These are phyloP conservation scores for Muscidifurax raptorellus DNA, from an alignment of 1,140 invertebrate species.

Conservation along the genomic window DNA sequence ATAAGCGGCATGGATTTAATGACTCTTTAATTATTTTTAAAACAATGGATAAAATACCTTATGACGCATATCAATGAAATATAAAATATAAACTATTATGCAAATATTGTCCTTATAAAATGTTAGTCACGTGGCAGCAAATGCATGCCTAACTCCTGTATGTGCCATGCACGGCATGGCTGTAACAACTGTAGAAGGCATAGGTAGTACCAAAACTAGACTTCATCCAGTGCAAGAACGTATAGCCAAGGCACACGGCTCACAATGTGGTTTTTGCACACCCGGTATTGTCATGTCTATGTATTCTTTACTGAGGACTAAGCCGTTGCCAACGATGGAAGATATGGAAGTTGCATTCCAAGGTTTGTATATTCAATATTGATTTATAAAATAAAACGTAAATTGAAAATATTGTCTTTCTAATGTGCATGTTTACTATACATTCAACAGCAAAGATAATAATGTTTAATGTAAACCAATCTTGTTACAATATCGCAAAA, in stretches of 20 bases:
- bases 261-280: constrained; percentile 94
- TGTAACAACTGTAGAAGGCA: constrained; percentile 93
- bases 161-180: constrained; percentile 89
- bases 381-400: background rate
- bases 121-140: constrained; percentile 89
- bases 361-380: constrained; percentile 65
- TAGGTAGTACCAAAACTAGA: constrained; percentile 82
- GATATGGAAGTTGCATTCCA: constrained; percentile 90
- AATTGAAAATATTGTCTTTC: no score
- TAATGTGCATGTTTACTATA: no score
- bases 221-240: constrained; percentile 91
- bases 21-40: no score
- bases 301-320: constrained; percentile 87
- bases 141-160: constrained; percentile 91
- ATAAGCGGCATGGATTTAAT: no score
- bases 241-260: constrained; percentile 90
- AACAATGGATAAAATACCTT: no score
- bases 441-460: background rate
- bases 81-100: background rate
- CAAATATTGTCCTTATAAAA: constrained; percentile 34
- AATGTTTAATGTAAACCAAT: background rate
- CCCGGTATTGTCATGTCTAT: constrained; percentile 96
- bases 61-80: background rate
- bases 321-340: constrained; percentile 79
- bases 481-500: background rate